Conservation (phyloP, 2,888 invertebrate species). For the Hyppa rectilinea region DNA sequence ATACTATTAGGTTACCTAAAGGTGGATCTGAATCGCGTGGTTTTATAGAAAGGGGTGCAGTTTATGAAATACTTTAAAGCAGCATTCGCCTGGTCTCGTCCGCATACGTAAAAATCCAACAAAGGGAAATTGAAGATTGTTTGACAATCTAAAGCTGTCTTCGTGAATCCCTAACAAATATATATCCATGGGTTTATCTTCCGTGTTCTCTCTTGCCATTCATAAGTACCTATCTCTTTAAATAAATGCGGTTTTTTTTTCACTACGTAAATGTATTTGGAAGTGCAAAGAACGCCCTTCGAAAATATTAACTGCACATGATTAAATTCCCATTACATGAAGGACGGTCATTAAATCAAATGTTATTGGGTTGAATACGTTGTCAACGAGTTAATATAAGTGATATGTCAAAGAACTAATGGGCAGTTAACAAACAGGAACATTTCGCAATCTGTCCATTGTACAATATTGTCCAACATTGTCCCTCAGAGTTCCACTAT, state of each 20-base stretch:
- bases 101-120: not conserved
- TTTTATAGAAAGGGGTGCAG: not conserved
- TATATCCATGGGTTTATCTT: no score
- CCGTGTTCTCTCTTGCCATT: not conserved
- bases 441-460: conserved; percentile 57
- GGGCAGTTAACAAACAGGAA: conserved; percentile 50
- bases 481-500: conserved; percentile 38
- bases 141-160: not conserved
- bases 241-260: not conserved
- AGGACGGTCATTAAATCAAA: conserved; percentile 56
- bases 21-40: not conserved
- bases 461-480: conserved; percentile 50
- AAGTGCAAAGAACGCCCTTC: conserved; percentile 37
- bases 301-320: conserved; percentile 22
- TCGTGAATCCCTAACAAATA: not conserved
- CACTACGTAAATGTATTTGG: conserved; percentile 25
- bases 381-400: conserved; percentile 48
- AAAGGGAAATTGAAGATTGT: not conserved
- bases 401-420: conserved; percentile 49
- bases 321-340: conserved; percentile 35
- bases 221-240: not conserved
- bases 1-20: conserved; percentile 45
- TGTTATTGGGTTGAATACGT: conserved; percentile 53
- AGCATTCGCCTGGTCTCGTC: not conserved
- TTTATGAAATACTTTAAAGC: not conserved